Evolutionary conservation across 2,888 invertebrate genomes (phyloP).

Genomic region (Myathropa florea): DNA sequence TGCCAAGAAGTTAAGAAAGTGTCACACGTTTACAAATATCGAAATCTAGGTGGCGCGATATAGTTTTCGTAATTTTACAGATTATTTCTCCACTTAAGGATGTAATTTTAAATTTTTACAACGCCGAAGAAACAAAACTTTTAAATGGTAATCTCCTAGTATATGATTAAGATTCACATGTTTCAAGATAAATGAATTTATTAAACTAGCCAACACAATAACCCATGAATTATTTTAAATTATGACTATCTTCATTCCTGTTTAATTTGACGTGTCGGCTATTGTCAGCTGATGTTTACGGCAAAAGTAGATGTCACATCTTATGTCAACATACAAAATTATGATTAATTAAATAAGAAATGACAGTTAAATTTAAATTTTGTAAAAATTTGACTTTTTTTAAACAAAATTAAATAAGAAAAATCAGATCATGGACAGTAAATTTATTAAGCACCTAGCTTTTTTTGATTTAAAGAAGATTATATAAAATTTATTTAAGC

Average conservation of each 20-base stretch:
- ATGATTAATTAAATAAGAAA: neutral
- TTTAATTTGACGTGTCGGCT: constrained; percentile 31
- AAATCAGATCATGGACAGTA: too few species aligned
- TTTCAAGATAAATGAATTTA: neutral
- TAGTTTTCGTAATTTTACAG: neutral
- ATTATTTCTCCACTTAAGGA: neutral
- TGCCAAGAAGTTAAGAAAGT: constrained; percentile 45
- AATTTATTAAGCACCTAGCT: too few species aligned
- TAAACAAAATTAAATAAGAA: too few species aligned
- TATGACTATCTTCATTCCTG: constrained; percentile 32
- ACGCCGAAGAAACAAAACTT: neutral
- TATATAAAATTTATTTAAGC: too few species aligned
- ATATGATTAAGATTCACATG: neutral
- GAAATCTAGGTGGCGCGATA: constrained; percentile 33
- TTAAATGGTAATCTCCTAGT: neutral
- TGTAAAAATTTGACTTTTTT: too few species aligned
- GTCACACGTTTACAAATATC: neutral
- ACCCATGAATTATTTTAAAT: neutral
- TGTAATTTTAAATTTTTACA: neutral
- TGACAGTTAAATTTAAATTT: neutral
- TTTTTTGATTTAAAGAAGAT: too few species aligned
- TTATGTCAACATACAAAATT: constrained; percentile 28
- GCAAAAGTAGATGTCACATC: constrained; percentile 17
- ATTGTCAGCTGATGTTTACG: constrained; percentile 59
- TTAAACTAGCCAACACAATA: constrained; percentile 14